Percentiles rank a stretch among this genome's conserved stretches.
phyloP scores from a whole-genome alignment of 2,113 vertebrate genomes.

The Halichoeres trimaculatus region DNA sequence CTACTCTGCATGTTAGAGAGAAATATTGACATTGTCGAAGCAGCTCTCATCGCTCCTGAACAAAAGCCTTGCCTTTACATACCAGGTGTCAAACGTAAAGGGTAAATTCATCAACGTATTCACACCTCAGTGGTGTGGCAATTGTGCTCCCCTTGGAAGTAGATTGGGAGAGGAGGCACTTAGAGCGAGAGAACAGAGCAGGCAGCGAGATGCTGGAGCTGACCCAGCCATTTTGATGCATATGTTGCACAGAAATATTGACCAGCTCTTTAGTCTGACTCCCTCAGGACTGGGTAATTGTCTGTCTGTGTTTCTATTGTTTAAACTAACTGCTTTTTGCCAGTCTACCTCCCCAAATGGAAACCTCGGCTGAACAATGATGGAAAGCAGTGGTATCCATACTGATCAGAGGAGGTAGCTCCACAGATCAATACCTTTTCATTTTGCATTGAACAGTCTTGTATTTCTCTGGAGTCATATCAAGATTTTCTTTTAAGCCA shows the following conservation, averaged over 20 bases:
- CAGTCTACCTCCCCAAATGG: slow-evolving; percentile 66
- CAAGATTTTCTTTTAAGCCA: background rate
- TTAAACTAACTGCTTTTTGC: slow-evolving; percentile 80
- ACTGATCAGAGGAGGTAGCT: slow-evolving; percentile 47
- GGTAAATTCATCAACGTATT: slow-evolving; percentile 72
- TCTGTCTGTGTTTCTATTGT: slow-evolving; percentile 82
- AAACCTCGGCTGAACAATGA: slow-evolving; percentile 66
- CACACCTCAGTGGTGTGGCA: slow-evolving; percentile 61
- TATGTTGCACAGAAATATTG: slow-evolving; percentile 82
- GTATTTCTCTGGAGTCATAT: slow-evolving; percentile 11
- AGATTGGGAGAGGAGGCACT: slow-evolving; percentile 66
- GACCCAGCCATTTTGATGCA: slow-evolving; percentile 78
- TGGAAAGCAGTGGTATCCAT: slow-evolving; percentile 61
- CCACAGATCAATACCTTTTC: slow-evolving; percentile 51
- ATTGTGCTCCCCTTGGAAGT: slow-evolving; percentile 57
- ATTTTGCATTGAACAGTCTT: slow-evolving; percentile 25
- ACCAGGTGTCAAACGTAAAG: slow-evolving; percentile 71
- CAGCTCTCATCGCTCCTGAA: slow-evolving; percentile 62
- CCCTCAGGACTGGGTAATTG: slow-evolving; percentile 80
- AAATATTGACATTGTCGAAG: slow-evolving; percentile 77
- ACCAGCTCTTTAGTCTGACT: slow-evolving; percentile 83
- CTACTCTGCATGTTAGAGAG: slow-evolving; percentile 75
- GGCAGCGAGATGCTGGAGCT: slow-evolving; percentile 58
- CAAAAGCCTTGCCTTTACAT: slow-evolving; percentile 62
- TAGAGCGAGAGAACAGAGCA: slow-evolving; percentile 42